Evolutionary conservation across 1,140 invertebrate species (phyloP).

Genomic region (Gerris buenoi): DNA sequence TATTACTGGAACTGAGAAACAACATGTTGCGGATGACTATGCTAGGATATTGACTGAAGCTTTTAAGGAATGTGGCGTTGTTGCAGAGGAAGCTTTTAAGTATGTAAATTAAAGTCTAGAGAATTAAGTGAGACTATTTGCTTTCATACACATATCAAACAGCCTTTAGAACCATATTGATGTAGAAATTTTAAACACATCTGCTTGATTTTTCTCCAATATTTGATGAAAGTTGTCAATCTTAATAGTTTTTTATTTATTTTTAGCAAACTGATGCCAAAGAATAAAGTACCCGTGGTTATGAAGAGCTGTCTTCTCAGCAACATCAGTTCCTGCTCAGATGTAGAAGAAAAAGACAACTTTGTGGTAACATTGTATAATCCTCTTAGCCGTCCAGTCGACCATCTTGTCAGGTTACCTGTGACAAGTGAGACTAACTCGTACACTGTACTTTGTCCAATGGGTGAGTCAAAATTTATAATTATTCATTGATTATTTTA

Average conservation of each 20-base stretch:
- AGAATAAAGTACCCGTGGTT: conserved; percentile 15
- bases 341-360: conserved; percentile 43
- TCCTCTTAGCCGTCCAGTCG: conserved; percentile 48
- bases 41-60: conserved; percentile 45
- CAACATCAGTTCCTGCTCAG: conserved; percentile 46
- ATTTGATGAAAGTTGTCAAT: too few relatives aligned
- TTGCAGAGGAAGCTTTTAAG: conserved; percentile 32
- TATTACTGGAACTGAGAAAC: conserved; percentile 59
- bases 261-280: conserved; percentile 23
- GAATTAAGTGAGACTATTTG: too few relatives aligned
- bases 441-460: conserved; percentile 45
- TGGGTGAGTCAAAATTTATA: too few relatives aligned
- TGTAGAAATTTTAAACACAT: too few relatives aligned
- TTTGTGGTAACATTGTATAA: conserved; percentile 67
- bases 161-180: too few relatives aligned
- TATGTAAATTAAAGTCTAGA: too few relatives aligned
- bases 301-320: conserved; percentile 43
- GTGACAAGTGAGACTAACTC: conserved; percentile 33
- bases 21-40: conserved; percentile 81
- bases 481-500: too few relatives aligned
- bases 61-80: conserved; percentile 38
- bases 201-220: too few relatives aligned
- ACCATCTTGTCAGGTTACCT: conserved; percentile 53
- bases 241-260: too few relatives aligned
- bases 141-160: too few relatives aligned